Base-by-base conservation (phyloP, 2,888 invertebrate species). In the Luperina nickerlii region DNA sequence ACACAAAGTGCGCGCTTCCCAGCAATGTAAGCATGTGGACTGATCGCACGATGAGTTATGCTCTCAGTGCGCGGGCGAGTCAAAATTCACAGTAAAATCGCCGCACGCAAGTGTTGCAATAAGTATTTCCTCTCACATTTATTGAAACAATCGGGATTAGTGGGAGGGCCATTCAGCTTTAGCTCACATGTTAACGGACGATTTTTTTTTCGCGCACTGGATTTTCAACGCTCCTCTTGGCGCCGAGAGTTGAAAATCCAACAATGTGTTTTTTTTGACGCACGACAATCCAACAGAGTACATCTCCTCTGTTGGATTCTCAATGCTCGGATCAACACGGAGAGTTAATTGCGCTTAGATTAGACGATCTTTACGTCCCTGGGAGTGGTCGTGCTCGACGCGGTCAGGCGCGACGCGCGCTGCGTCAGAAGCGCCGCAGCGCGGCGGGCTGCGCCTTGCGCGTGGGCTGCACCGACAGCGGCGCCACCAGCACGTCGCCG, bases 381-480 rank as follows among this genome's bases (percentile, higher is more conserved):
- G 86, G 18, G 15, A 45, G 65, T 42, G 54, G 45, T 20, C 62
- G 32, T 32, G 68, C 38, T 67, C 54, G 78, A 54, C 48, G 70
- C 38, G 54, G 84, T 74, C 83, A 78, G 74, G 92, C 91, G 92
- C 90, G 90, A 84, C 91, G 92, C 89, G 91, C 85, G 84, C 92
- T 85, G 84, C 94, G 95, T 97, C 98, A 98, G 97, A 98, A 98
- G 96, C 98, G 97, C 89, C 98, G 97, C 91, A 98, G 96, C 88
- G 97, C 97, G 88, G 97, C 97, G 90, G 97, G 97, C 90, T 98
- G 97, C 94, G 11, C 57, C 57, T 98, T 98, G 93, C 98, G 97
- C 90, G 98, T 98, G 87, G 98, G 98, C 96, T 98, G 98, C 93
- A 98, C 98, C 81, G 98, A 98, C 96, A 98, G 97, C 85, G 98